A percentile compares a stretch with the other conserved stretches of the same genome.
These are phyloP conservation scores for Pseudopodoces humilis DNA, from an alignment of 2,113 vertebrate species.

Conservation along the genomic window DNA sequence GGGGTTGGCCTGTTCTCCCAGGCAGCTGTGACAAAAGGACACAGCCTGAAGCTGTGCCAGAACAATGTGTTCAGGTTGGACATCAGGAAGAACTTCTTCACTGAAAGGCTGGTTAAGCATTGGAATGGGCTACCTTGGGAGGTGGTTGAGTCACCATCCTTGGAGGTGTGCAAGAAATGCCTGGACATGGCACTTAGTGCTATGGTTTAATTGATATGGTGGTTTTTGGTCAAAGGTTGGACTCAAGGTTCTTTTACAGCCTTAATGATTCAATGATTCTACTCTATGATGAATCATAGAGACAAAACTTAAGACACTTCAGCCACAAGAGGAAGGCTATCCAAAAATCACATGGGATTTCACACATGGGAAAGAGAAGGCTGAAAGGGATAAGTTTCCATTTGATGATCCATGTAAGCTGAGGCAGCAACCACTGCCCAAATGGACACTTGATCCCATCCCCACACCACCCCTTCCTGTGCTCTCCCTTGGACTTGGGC, in stretches of 20 bases:
- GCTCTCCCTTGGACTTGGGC: neutral
- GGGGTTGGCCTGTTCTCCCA: neutral
- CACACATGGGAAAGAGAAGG: neutral
- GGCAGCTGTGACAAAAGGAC: neutral
- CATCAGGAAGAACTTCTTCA: neutral
- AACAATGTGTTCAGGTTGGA: neutral
- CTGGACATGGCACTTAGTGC: neutral
- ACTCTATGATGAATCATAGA: neutral
- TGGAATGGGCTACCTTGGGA: neutral
- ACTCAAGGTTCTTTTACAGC: neutral
- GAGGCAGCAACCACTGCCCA: neutral
- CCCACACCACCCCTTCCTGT: fast-evolving
- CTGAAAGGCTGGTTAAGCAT: neutral
- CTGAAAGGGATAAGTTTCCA: neutral
- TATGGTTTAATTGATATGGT: neutral
- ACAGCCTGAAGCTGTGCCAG: neutral
- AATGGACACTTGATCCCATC: neutral
- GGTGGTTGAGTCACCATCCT: neutral
- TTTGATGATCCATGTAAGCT: fast-evolving
- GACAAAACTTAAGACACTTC: neutral
- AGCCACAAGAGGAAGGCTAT: neutral
- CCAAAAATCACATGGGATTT: neutral
- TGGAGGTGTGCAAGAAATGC: neutral
- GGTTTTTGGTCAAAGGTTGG: neutral
- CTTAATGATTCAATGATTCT: neutral